Evolutionary conservation across 2,888 invertebrate species (phyloP).

Genomic region (Eledona agricola): DNA sequence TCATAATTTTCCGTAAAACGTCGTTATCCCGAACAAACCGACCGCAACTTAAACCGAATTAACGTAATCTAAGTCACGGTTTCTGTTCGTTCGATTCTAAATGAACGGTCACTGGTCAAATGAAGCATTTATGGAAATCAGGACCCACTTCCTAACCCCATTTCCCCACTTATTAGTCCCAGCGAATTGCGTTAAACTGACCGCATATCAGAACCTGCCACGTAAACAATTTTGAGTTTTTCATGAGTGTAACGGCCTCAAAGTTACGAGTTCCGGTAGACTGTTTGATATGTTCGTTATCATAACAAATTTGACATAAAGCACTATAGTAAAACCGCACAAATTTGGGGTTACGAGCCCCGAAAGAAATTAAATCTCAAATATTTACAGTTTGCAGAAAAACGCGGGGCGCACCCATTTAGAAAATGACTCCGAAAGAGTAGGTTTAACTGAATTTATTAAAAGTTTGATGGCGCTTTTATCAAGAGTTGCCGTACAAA

Average conservation of each 20-base stretch:
- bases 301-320: too few relatives aligned
- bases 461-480: constrained; percentile 7
- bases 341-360: constrained; percentile 2
- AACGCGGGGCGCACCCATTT: constrained; percentile 3
- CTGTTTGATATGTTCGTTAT: constrained; percentile 15
- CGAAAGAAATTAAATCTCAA: constrained; percentile 15
- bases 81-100: constrained; percentile 19
- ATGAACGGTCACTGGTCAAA: constrained; percentile 21
- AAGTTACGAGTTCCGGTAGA: constrained; percentile 6
- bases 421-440: neutral
- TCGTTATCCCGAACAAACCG: constrained; percentile 32
- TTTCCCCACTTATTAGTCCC: constrained; percentile 15
- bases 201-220: too few relatives aligned
- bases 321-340: too few relatives aligned
- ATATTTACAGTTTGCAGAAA: constrained; percentile 11
- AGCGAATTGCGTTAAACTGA: too few relatives aligned
- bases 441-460: constrained; percentile 8
- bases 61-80: constrained; percentile 33
- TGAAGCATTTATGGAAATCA: constrained; percentile 25
- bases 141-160: constrained; percentile 20
- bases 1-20: constrained; percentile 29
- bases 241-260: constrained; percentile 1
- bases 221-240: too few relatives aligned
- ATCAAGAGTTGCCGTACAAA: too few relatives aligned
- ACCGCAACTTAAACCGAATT: constrained; percentile 37